Base-by-base conservation (phyloP, 1,140 invertebrate species). In the Atta colombica region DNA sequence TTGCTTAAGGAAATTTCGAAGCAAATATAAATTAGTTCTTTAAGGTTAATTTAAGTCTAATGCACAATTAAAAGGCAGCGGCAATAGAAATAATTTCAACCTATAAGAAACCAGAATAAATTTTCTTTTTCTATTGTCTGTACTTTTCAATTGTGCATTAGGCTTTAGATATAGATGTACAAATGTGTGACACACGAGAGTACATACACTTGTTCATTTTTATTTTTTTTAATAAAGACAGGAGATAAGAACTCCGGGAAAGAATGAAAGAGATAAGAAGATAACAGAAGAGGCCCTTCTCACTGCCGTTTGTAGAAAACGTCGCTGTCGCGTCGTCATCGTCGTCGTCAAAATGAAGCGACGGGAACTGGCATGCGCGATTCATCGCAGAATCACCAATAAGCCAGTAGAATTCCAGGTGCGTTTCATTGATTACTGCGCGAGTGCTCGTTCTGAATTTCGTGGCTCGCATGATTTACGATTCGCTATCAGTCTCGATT, bases 361-460 rank as follows among this genome's bases (percentile, higher is more conserved):
- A 10, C 39, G 25, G 49, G 28, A 72, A 85, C 78, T 75, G 88
- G 74, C 88, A 90, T 84, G 89, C 66, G 85, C 89, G 63, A 87
- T 77, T 89, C 81, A 77, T 85, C 66, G 51, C 39, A 61, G 80
- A 80, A 89, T 89, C 82, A 80, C 86, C 75, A 77, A 80, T 89
- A 78, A 85, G 86, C 63, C 61, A 55, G 39, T n/a, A 69, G 58
- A 80, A 69, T 89, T 81, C 61, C 84, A 77, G 84, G 61, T 89
- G 81, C 63, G 87, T 65, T 87, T 90, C 89, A 90, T 90, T 88
- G 88, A 90, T 90, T 90, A 88, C 71, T 77, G 78, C 55, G 75
- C 61, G 85, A 78, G 78, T 77, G 86, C 81, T 80, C 82, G 89
- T 78, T 90, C 80, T 88, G 87, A 89, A 90, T 90, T 90, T 90